These are phyloP conservation scores for Ctenopoma multispine DNA, from an alignment of 2,797 vertebrate species.

Conservation along the genomic window DNA sequence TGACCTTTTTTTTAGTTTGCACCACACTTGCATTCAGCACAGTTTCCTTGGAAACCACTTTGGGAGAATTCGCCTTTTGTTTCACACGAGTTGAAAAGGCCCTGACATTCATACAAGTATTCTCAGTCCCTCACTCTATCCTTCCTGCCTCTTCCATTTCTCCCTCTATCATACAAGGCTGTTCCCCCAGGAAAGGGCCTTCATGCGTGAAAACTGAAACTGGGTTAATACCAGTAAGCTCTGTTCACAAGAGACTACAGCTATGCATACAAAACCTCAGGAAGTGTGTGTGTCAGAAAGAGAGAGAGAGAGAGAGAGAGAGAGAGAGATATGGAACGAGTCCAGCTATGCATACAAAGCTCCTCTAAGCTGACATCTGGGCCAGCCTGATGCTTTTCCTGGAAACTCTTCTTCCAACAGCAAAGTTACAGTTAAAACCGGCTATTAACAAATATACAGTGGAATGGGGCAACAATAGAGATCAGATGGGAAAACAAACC, in stretches of 20 bases:
- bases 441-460: conserved; percentile 63
- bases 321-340: conserved; percentile 58
- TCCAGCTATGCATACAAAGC: conserved; percentile 78
- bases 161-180: conserved; percentile 60
- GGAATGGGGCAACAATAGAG: conserved; percentile 51
- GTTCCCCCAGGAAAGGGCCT: conserved; percentile 74
- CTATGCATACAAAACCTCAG: conserved; percentile 81
- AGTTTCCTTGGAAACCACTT: conserved; percentile 75
- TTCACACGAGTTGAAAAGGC: conserved; percentile 58
- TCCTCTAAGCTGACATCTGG: conserved; percentile 81
- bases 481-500: conserved; percentile 47
- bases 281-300: conserved; percentile 56
- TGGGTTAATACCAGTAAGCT: conserved; percentile 86
- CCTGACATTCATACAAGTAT: conserved; percentile 69
- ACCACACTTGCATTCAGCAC: conserved; percentile 49
- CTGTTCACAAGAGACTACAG: conserved; percentile 79
- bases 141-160: conserved; percentile 57
- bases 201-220: conserved; percentile 77
- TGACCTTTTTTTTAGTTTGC: conserved; percentile 58
- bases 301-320: conserved; percentile 27
- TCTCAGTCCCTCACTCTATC: conserved; percentile 57
- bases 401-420: conserved; percentile 71
- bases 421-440: conserved; percentile 66
- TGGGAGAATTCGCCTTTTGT: conserved; percentile 57
- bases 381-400: conserved; percentile 77